Percentiles rank a stretch among this genome's conserved stretches.
Conservation (phyloP, 2,113 vertebrate species). For the Sebastes fasciatus region DNA sequence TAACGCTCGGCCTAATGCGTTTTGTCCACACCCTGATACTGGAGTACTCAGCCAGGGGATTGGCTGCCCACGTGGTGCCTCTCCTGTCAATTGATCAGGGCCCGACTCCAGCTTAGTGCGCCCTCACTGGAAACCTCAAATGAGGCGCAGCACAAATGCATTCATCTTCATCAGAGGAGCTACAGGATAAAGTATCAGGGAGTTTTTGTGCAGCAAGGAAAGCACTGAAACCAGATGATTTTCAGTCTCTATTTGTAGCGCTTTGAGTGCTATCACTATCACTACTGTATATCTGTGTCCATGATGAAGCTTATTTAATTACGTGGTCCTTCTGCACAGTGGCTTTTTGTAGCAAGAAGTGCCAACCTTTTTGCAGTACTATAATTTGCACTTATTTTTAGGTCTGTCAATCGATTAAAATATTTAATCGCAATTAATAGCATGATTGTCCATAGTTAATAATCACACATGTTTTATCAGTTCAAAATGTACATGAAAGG, state of each 20-base stretch:
- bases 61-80: conserved; percentile 52
- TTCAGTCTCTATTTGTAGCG: conserved; percentile 10
- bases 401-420: no score
- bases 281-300: conserved; percentile 1
- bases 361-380: neutral
- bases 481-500: no score
- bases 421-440: no score
- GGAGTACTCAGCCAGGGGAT: conserved; percentile 42
- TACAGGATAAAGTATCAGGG: conserved; percentile 48
- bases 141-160: conserved; percentile 66
- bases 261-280: conserved; percentile 38
- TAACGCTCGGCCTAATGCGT: conserved; percentile 34
- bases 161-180: conserved; percentile 69
- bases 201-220: conserved; percentile 39
- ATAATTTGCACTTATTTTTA: conserved; percentile 2
- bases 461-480: no score
- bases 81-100: conserved; percentile 69
- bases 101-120: conserved; percentile 59
- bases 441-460: no score
- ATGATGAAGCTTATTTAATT: conserved; percentile 32
- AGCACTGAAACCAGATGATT: conserved; percentile 33
- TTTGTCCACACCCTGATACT: conserved; percentile 53
- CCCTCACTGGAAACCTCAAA: conserved; percentile 66
- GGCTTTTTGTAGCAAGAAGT: neutral
- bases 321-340: conserved; percentile 9